These are phyloP conservation scores for Pavo muticus DNA, from an alignment of 2,113 vertebrate species.

Conservation along the genomic window DNA sequence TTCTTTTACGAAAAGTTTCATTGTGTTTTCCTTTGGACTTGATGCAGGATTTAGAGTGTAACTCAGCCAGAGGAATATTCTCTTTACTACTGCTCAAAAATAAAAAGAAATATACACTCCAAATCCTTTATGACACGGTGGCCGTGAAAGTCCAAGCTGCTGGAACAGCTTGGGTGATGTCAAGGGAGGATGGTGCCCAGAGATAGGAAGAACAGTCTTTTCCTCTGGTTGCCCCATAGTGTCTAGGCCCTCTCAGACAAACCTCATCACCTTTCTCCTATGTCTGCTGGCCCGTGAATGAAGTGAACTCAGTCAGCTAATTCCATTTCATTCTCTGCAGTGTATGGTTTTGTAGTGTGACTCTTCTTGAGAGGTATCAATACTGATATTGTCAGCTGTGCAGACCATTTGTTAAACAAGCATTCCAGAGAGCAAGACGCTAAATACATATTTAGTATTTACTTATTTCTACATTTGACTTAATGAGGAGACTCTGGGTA, in stretches of 20 bases:
- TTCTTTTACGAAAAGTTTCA: not conserved
- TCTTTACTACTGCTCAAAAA: not conserved
- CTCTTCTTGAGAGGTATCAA: not conserved
- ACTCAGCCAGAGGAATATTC: not conserved
- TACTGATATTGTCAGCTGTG: not conserved
- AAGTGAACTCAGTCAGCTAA: not conserved
- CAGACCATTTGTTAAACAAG: not conserved
- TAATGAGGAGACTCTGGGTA: not conserved
- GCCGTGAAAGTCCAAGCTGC: not conserved
- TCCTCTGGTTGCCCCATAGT: not conserved
- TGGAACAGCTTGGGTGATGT: not conserved
- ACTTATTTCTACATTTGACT: not conserved
- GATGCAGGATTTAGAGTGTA: fast-evolving
- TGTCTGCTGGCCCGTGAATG: not conserved
- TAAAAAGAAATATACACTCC: not conserved
- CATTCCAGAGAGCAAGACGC: not conserved
- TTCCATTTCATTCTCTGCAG: not conserved
- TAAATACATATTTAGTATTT: not conserved
- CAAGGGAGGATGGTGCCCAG: not conserved
- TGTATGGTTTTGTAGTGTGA: not conserved
- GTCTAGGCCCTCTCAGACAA: not conserved
- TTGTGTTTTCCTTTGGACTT: not conserved
- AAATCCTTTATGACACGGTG: not conserved
- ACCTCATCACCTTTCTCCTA: fast-evolving
- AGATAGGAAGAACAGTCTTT: fast-evolving